Percentiles rank a stretch among this genome's conserved stretches.
Evolutionary conservation across 2,113 vertebrate genomes (phyloP).

Genomic region (Pardalotus punctatus): DNA sequence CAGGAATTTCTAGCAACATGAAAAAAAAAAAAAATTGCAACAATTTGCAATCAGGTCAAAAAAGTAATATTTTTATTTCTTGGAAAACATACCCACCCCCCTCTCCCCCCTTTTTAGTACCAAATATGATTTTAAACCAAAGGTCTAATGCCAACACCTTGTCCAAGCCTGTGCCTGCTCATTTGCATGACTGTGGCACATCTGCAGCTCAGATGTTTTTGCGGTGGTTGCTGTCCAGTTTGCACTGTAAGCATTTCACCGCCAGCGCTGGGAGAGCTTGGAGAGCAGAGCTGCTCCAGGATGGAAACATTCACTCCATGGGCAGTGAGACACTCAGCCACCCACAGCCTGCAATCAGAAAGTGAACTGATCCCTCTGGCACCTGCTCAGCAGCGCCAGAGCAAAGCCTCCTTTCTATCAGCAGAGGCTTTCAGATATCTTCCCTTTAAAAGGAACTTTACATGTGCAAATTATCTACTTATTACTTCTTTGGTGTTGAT

Average conservation of each 20-base stretch:
- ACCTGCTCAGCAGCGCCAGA: background rate
- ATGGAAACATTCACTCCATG: background rate
- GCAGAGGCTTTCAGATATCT: background rate
- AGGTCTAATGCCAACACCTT: background rate
- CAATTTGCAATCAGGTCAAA: background rate
- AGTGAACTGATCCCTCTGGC: background rate
- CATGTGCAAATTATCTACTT: conserved; percentile 24
- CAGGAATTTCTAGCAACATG: background rate
- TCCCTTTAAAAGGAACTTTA: background rate
- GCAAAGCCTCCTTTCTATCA: background rate
- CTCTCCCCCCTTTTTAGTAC: background rate
- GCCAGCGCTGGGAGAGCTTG: background rate
- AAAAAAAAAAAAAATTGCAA: background rate
- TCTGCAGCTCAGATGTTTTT: background rate
- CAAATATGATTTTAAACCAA: background rate
- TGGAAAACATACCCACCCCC: background rate
- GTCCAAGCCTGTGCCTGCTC: background rate
- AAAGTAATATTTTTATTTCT: background rate
- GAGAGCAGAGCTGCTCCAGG: background rate
- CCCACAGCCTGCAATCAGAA: background rate
- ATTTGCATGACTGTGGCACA: background rate
- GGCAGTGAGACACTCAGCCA: background rate
- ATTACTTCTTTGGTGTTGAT: conserved; percentile 19
- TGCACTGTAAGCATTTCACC: rapidly evolving
- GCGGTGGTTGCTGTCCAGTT: background rate